Conservation (phyloP, 2,797 vertebrate species). For the Sebastes dallii region DNA sequence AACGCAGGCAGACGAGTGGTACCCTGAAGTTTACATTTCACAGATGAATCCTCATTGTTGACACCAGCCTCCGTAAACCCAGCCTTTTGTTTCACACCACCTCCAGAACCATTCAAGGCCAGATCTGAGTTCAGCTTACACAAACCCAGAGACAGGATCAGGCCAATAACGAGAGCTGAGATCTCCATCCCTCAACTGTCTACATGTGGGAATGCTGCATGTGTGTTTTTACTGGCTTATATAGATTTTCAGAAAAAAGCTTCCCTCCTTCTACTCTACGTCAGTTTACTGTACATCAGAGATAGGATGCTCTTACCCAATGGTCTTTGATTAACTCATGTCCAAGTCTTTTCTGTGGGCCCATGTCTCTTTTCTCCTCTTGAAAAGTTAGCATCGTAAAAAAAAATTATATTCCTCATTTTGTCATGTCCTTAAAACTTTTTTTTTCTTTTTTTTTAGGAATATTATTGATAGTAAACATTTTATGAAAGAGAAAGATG, state of each 20-base stretch:
- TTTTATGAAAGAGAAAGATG: not conserved
- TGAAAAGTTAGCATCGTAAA: not conserved
- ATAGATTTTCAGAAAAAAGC: not conserved
- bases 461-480: no score
- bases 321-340: not conserved
- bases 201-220: not conserved
- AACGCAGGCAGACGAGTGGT: slow-evolving; percentile 21
- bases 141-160: slow-evolving; percentile 22
- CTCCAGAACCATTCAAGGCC: not conserved
- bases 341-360: not conserved
- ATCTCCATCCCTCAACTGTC: slow-evolving; percentile 18
- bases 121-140: slow-evolving; percentile 7
- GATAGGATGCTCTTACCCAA: rapidly evolving
- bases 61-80: no score
- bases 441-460: no score
- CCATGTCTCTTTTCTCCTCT: not conserved
- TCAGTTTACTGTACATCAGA: not conserved
- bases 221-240: slow-evolving; percentile 28
- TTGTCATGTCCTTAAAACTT: not conserved
- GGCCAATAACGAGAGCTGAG: not conserved
- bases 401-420: not conserved
- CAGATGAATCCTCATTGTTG: not conserved
- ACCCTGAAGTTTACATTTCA: slow-evolving; percentile 28
- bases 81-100: not conserved
- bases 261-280: not conserved